Percentiles rank a stretch among this genome's conserved stretches.
phyloP scores from a whole-genome alignment of 2,113 vertebrate genomes.

The Notothenia coriiceps region DNA sequence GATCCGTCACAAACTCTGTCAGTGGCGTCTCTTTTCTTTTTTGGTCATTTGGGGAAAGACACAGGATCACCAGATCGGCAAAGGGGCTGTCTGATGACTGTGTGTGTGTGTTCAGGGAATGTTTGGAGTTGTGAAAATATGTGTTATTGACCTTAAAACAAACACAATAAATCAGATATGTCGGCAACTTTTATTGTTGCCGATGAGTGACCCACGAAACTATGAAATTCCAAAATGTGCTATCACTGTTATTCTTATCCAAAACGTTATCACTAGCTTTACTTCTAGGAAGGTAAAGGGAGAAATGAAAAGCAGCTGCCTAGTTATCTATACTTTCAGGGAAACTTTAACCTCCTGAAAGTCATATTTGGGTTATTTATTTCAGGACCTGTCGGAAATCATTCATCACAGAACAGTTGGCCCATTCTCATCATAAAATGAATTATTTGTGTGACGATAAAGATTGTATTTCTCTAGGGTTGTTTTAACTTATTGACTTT shows the following conservation, averaged over 20 bases:
- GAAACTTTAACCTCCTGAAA: too few relatives aligned
- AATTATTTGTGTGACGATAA: too few relatives aligned
- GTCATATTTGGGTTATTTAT: neutral
- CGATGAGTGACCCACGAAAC: neutral
- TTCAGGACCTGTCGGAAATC: neutral
- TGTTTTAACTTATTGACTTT: neutral
- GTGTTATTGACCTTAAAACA: neutral
- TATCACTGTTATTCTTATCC: too few relatives aligned
- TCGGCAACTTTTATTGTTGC: neutral
- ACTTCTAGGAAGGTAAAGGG: too few relatives aligned
- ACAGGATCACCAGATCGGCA: neutral
- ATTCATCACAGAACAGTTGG: neutral
- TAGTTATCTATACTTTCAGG: too few relatives aligned
- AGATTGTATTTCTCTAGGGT: neutral
- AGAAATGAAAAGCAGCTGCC: too few relatives aligned
- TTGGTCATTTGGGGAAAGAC: neutral
- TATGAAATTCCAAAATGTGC: neutral
- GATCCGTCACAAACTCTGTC: conserved; percentile 17
- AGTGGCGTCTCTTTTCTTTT: neutral
- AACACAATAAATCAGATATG: neutral
- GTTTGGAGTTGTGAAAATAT: neutral
- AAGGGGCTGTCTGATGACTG: neutral
- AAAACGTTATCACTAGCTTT: too few relatives aligned
- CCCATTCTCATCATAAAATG: too few relatives aligned
- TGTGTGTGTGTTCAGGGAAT: neutral